These are phyloP conservation scores for Neodiprion lecontei DNA, from an alignment of 1,140 invertebrate genomes.

Conservation along the genomic window DNA sequence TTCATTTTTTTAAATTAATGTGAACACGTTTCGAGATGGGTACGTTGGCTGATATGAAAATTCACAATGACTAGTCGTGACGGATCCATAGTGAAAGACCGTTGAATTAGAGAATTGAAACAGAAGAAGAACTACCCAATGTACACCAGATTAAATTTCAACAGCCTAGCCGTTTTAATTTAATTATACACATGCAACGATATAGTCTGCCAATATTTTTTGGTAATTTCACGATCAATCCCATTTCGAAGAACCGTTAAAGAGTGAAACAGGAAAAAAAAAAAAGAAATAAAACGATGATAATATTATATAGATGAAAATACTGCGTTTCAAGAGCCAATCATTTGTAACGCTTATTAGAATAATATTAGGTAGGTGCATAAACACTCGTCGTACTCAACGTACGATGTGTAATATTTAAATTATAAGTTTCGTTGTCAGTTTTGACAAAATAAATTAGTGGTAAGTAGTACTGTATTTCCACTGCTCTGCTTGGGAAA, in stretches of 20 bases:
- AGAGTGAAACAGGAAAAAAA: neutral
- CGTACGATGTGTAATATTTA: neutral
- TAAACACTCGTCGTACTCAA: neutral
- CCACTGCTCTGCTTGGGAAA: neutral
- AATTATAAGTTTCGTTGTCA: too few relatives aligned
- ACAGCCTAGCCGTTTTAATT: too few relatives aligned
- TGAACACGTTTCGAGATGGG: too few relatives aligned
- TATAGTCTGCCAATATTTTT: too few relatives aligned
- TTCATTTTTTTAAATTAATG: too few relatives aligned
- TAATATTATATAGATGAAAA: neutral
- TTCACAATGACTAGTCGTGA: too few relatives aligned
- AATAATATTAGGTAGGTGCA: neutral
- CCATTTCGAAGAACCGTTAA: neutral
- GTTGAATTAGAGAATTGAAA: neutral
- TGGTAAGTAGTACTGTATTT: constrained; percentile 1
- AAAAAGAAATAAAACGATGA: neutral
- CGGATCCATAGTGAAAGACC: too few relatives aligned
- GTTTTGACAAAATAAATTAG: neutral
- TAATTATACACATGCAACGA: too few relatives aligned
- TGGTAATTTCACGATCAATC: too few relatives aligned
- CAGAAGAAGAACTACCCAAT: neutral
- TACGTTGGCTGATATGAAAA: too few relatives aligned
- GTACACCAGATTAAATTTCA: neutral
- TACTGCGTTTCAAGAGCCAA: neutral
- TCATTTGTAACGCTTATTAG: neutral